Evolutionary conservation across 2,888 invertebrate species (phyloP), one percentile per base, ranked within the genome.

Genomic region (Erpobdella octoculata): DNA sequence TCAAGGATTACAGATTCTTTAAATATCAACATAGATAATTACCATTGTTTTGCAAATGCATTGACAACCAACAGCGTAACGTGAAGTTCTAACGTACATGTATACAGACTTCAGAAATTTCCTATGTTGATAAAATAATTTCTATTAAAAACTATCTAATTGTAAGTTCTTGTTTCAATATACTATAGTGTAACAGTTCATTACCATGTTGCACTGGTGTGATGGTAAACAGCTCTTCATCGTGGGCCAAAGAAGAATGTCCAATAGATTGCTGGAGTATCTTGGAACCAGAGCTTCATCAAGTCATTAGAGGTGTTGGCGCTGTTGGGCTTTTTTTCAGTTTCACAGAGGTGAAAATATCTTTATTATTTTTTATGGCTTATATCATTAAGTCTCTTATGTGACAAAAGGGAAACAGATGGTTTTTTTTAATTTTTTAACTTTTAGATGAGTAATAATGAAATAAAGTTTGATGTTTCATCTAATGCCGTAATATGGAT

Each of bases 311-410:
- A 81, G 86, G 91, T 25, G 91, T 91, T 78, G 96, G 95, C 65
- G 92, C 92, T 74, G 89, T 95, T 78, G 94, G 94, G 72, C 86
- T 96, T 35, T 93, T 96, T 86, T 96, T 96, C 86, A 94, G 94
- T 81, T 95, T 95, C 81, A 93, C 94, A 64, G 95, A 95, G 91
- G 95, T 94, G 87, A 25, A n/a, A 41, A 31, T 66, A 21, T 38
- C 12, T 66, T 1, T 36, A 5, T 53, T 9, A 2, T 5, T 53
- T 5, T 25, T 25, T 53, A 9, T 15, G 28, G 15, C n/a, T 46
- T 18, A n/a, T n/a, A n/a, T n/a, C n/a, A n/a, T n/a, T n/a, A n/a
- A n/a, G n/a, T n/a, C n/a, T n/a, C n/a, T n/a, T n/a, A n/a, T n/a
- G n/a, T n/a, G n/a, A n/a, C n/a, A n/a, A n/a, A n/a, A n/a, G n/a